A percentile compares a stretch with the other conserved stretches of the same genome.
Evolutionary conservation across 2,888 invertebrate genomes (phyloP).

Genomic region (Mesorhabditis spiculigera): DNA sequence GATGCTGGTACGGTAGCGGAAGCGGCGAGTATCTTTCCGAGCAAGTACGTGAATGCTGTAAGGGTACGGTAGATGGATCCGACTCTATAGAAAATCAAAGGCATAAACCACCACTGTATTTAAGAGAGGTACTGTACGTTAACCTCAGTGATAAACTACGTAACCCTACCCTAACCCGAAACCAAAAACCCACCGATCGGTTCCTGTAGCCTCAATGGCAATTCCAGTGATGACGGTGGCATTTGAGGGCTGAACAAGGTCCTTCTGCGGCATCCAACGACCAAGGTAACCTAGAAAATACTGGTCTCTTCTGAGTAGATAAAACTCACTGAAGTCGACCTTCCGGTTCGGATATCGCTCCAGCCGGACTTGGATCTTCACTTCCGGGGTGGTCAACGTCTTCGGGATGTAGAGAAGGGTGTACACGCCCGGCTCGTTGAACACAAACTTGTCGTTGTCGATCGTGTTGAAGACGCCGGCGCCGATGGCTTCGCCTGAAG

Average conservation of each 20-base stretch:
- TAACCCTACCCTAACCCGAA: too few relatives aligned
- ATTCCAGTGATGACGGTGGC: conserved; percentile 55
- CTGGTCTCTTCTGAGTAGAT: background rate
- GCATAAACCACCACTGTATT: too few relatives aligned
- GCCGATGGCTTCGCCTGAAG: conserved; percentile 78
- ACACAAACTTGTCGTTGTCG: conserved; percentile 83
- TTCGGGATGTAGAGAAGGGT: conserved; percentile 68
- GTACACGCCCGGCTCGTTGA: conserved; percentile 90
- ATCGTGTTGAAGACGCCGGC: conserved; percentile 91
- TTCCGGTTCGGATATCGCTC: conserved; percentile 55
- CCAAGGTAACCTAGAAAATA: conserved; percentile 45
- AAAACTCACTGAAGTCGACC: conserved; percentile 52
- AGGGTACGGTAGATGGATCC: background rate
- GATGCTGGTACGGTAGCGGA: conserved; percentile 46
- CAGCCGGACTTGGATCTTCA: conserved; percentile 53
- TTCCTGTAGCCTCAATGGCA: conserved; percentile 53
- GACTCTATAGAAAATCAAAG: too few relatives aligned
- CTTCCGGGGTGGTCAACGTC: conserved; percentile 47
- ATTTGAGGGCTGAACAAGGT: conserved; percentile 56
- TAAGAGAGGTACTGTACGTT: too few relatives aligned
- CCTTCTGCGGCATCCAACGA: conserved; percentile 46
- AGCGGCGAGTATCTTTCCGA: conserved; percentile 44
- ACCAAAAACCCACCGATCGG: conserved; percentile 41
- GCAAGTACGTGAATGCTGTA: conserved; percentile 32
- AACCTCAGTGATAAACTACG: too few relatives aligned